Evolutionary conservation across 2,888 invertebrate species (phyloP), one percentile per base, ranked within the genome.

Genomic region (Osmoderma eremita): DNA sequence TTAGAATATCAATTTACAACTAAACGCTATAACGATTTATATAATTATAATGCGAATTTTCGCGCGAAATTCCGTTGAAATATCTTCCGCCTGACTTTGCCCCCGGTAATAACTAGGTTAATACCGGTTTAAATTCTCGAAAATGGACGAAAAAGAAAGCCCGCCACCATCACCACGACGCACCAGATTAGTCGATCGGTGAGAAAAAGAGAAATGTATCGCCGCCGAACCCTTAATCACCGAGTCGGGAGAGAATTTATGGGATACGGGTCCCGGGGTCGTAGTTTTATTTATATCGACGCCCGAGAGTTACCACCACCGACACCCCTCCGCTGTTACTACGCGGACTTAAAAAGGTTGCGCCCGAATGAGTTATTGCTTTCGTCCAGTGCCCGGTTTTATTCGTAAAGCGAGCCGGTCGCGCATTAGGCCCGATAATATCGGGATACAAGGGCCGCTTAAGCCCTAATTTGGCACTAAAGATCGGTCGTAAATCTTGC

Each of bases 201-300:
- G 48, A 20, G 48, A n/a, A 48, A 48, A 48, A 48, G 30, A 20
- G 22, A 10, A 48, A 20, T n/a, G 20, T 48, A 48, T 18, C 20
- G 17, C 20, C 48, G 20, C 10, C 17, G 48, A 20, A 70, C 74
- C 73, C 73, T 75, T 76, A 77, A 77, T 77, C 75, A 76, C 75
- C 74, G 75, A 30, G 30, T 10, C 71, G 72, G 68, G 70, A 70
- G 63, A 69, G 76, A 74, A 77, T 78, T 77, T 77, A 78, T 76
- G 73, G 74, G 75, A 74, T 75, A 20, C 18, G 73, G 74, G 70
- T 70, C 74, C 10, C 30, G 5, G 8, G 65, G 74, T 73, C 74
- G 73, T 74, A 75, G 75, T 74, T 77, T 75, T 75, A 76, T 75
- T 76, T 74, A 75, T 76, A 74, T 74, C 75, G 75, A 71, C 73